Evolutionary conservation across 1,140 invertebrate genomes (phyloP).

Genomic region (Eurosta solidaginis): DNA sequence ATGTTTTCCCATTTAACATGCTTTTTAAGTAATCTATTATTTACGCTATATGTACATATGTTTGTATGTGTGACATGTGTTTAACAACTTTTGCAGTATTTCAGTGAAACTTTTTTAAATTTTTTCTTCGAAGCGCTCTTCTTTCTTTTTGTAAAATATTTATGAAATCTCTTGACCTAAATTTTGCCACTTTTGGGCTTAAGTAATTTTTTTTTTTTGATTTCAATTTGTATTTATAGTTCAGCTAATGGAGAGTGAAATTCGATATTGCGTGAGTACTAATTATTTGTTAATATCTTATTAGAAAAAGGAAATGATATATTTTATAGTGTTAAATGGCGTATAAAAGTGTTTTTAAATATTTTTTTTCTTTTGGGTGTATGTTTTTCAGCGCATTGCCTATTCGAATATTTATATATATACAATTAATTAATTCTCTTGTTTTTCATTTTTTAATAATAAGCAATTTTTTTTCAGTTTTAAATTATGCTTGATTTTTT

Average conservation of each 20-base stretch:
- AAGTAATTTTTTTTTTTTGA: neutral
- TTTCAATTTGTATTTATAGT: neutral
- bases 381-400: neutral
- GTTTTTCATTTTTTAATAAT: too few species aligned
- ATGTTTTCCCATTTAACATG: neutral
- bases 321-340: slow-evolving; percentile 7
- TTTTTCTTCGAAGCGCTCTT: neutral
- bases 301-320: slow-evolving; percentile 19
- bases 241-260: neutral
- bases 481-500: neutral
- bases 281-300: neutral
- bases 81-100: slow-evolving; percentile 8
- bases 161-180: neutral
- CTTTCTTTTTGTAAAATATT: neutral
- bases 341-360: neutral
- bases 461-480: too few species aligned
- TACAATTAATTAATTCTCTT: too few species aligned
- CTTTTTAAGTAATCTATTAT: neutral
- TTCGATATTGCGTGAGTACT: neutral
- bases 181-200: neutral
- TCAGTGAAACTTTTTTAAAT: neutral
- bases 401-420: neutral
- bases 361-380: neutral
- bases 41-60: neutral
- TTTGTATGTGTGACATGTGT: neutral